Percentiles rank a stretch among this genome's conserved stretches.
These are phyloP conservation scores for Bradynema listronoti DNA, from an alignment of 1,140 invertebrate genomes.

Conservation along the genomic window DNA sequence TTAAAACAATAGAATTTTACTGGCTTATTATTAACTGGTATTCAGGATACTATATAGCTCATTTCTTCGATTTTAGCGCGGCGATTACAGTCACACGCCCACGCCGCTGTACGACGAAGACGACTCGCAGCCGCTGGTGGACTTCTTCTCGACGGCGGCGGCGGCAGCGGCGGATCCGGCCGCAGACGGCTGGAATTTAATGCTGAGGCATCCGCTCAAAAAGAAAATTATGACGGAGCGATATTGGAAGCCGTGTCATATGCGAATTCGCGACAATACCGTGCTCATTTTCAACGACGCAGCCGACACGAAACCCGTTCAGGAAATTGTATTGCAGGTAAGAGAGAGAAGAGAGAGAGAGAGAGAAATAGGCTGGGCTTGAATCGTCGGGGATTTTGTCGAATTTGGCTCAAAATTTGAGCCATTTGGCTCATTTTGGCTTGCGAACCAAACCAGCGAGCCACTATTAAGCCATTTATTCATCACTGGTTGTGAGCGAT, in stretches of 20 bases:
- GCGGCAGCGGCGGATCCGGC: conserved; percentile 40
- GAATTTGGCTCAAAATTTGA: too few relatives aligned
- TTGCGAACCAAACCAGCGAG: too few relatives aligned
- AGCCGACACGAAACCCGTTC: conserved; percentile 80
- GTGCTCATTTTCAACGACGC: conserved; percentile 76
- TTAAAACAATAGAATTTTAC: too few relatives aligned
- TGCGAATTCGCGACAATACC: conserved; percentile 74
- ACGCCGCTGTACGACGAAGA: conserved; percentile 85
- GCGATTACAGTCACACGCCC: conserved; percentile 12
- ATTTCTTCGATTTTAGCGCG: background rate
- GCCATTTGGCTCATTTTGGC: too few relatives aligned
- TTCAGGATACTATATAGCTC: conserved; percentile 3
- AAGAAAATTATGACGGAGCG: conserved; percentile 91
- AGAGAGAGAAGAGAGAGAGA: too few relatives aligned
- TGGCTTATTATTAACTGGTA: conserved; percentile 1
- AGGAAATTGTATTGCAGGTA: conserved; percentile 60
- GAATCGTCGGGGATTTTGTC: too few relatives aligned
- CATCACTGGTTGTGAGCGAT: background rate
- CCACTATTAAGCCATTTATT: too few relatives aligned
- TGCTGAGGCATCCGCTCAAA: conserved; percentile 64
- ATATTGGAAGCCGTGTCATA: conserved; percentile 95
- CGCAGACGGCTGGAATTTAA: conserved; percentile 91
- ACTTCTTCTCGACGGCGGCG: conserved; percentile 75
- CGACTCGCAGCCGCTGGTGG: conserved; percentile 80
- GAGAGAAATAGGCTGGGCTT: too few relatives aligned